Evolutionary conservation across 2,797 vertebrate genomes (phyloP).

Genomic region (Gadopsis bispinosus): DNA sequence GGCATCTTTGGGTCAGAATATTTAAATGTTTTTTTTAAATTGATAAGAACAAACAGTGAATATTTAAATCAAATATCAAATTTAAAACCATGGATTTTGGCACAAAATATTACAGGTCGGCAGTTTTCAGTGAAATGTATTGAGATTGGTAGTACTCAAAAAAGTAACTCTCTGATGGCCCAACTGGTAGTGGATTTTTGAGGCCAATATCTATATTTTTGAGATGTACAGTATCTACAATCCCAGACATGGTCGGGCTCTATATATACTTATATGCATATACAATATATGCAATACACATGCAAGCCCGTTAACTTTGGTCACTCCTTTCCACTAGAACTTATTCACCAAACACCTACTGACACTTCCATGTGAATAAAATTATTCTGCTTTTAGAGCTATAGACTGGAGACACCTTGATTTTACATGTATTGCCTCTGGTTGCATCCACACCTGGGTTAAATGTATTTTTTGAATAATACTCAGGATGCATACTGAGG

Average conservation of each 20-base stretch:
- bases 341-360: slow-evolving; percentile 16
- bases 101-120: background rate
- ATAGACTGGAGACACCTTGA: slow-evolving; percentile 36
- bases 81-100: background rate
- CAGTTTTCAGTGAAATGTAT: background rate
- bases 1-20: background rate
- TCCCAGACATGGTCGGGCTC: background rate
- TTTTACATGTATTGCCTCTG: slow-evolving; percentile 44
- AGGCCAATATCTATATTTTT: too few species aligned
- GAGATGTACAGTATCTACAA: background rate
- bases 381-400: slow-evolving; percentile 41
- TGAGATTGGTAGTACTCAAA: background rate
- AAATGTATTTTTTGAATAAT: slow-evolving; percentile 44
- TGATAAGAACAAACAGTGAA: background rate
- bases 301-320: slow-evolving; percentile 20
- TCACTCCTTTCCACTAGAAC: slow-evolving; percentile 2
- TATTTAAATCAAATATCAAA: background rate
- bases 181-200: too few species aligned
- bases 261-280: background rate
- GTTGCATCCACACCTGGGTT: slow-evolving; percentile 39
- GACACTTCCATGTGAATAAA: slow-evolving; percentile 42
- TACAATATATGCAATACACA: background rate
- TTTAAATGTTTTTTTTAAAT: background rate
- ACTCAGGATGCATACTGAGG: slow-evolving; percentile 28
- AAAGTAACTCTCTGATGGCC: background rate